Evolutionary conservation across 2,797 vertebrate species (phyloP).

Genomic region (Betta splendens): DNA sequence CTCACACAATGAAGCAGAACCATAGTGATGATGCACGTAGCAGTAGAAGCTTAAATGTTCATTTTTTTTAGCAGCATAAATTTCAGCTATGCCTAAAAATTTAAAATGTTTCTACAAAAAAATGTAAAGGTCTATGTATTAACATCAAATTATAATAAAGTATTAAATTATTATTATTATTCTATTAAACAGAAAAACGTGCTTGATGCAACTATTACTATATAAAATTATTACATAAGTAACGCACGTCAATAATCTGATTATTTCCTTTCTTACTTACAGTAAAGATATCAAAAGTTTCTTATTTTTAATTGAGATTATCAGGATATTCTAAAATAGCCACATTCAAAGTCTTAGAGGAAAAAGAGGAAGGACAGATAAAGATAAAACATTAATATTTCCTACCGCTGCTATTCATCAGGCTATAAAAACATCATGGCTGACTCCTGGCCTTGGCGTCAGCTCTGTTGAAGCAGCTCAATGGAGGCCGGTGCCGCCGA

Average conservation of each 20-base stretch:
- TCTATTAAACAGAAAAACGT: background rate
- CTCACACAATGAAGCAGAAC: background rate
- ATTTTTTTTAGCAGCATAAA: background rate
- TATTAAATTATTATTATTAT: too few relatives aligned
- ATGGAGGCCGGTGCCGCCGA: conserved; percentile 8
- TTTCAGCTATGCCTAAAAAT: too few relatives aligned
- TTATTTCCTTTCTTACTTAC: background rate
- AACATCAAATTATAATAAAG: background rate
- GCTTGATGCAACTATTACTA: background rate
- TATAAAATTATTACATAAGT: background rate
- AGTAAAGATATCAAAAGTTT: background rate
- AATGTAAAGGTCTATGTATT: background rate
- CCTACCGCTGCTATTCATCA: conserved; percentile 78
- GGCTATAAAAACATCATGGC: conserved; percentile 77
- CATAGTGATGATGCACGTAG: background rate
- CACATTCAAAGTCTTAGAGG: background rate
- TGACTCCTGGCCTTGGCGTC: conserved; percentile 66
- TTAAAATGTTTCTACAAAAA: background rate
- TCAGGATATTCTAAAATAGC: background rate
- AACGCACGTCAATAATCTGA: background rate
- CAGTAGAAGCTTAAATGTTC: background rate
- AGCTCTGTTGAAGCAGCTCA: conserved; percentile 50
- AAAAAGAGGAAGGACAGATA: background rate
- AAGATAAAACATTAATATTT: background rate
- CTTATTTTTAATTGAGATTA: background rate